Percentiles rank a stretch among this genome's conserved stretches.
These are phyloP conservation scores for Carapus acus DNA, from an alignment of 2,797 vertebrate genomes.

Conservation along the genomic window DNA sequence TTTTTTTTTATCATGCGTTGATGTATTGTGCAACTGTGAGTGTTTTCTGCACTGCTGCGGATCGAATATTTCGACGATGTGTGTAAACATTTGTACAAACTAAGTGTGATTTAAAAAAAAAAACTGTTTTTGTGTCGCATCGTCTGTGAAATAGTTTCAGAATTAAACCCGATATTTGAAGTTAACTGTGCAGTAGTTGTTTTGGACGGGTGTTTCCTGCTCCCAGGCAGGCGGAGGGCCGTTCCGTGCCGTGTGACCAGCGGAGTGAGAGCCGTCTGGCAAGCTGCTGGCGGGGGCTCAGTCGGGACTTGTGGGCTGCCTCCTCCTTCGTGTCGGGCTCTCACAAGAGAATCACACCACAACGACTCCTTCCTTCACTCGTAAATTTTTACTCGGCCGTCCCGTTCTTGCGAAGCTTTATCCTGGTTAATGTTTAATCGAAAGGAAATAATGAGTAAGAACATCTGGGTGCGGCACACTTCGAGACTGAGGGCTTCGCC, in stretches of 20 bases:
- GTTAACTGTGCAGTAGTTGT: no score
- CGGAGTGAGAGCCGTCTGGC: constrained; percentile 34
- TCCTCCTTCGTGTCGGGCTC: constrained; percentile 38
- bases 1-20: no score
- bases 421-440: background rate
- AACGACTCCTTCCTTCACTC: constrained; percentile 14
- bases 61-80: background rate
- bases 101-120: background rate
- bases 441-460: constrained; percentile 49
- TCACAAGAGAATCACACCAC: constrained; percentile 30
- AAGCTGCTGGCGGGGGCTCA: constrained; percentile 12
- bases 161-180: no score
- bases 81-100: background rate
- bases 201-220: no score
- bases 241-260: no score
- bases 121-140: background rate
- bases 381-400: constrained; percentile 25
- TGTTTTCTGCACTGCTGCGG: background rate
- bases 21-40: background rate
- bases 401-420: constrained; percentile 14
- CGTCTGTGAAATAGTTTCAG: background rate
- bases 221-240: no score
- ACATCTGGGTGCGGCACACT: constrained; percentile 61
- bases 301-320: constrained; percentile 41
- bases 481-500: constrained; percentile 39